A percentile compares a stretch with the other conserved stretches of the same genome.
Conservation (phyloP, 2,888 invertebrate genomes). For the Phengaris alcon region DNA sequence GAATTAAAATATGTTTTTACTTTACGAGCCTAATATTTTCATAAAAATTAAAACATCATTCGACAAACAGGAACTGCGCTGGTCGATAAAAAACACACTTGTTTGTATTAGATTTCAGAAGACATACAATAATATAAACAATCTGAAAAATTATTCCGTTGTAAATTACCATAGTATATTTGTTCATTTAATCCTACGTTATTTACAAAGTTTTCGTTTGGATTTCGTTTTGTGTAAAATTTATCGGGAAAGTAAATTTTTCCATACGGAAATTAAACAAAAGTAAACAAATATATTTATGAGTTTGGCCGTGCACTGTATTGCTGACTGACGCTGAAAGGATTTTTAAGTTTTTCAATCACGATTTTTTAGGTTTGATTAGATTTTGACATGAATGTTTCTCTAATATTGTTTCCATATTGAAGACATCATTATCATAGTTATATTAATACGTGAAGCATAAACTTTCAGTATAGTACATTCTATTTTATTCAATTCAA, state of each 20-base stretch:
- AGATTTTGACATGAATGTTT: not conserved
- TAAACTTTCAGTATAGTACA: too few relatives aligned
- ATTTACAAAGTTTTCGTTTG: not conserved
- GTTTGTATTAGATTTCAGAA: too few relatives aligned
- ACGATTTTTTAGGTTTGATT: not conserved
- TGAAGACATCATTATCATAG: too few relatives aligned
- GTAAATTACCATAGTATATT: not conserved
- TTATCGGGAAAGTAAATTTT: not conserved
- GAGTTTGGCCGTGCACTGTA: not conserved
- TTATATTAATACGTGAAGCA: not conserved
- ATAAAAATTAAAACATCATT: too few relatives aligned
- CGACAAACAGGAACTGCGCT: too few relatives aligned
- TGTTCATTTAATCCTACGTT: not conserved
- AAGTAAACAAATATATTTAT: constrained; percentile 16
- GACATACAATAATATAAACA: not conserved
- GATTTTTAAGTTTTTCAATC: constrained; percentile 1
- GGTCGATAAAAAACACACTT: too few relatives aligned
- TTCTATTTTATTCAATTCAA: too few relatives aligned
- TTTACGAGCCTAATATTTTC: too few relatives aligned
- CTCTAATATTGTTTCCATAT: not conserved
- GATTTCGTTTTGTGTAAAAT: constrained; percentile 1
- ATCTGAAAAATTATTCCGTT: not conserved
- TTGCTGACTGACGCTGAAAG: not conserved
- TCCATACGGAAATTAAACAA: not conserved
- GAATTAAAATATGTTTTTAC: too few relatives aligned